These are phyloP conservation scores for Jordanella pulchra DNA, from an alignment of 2,797 vertebrate genomes.

Conservation along the genomic window DNA sequence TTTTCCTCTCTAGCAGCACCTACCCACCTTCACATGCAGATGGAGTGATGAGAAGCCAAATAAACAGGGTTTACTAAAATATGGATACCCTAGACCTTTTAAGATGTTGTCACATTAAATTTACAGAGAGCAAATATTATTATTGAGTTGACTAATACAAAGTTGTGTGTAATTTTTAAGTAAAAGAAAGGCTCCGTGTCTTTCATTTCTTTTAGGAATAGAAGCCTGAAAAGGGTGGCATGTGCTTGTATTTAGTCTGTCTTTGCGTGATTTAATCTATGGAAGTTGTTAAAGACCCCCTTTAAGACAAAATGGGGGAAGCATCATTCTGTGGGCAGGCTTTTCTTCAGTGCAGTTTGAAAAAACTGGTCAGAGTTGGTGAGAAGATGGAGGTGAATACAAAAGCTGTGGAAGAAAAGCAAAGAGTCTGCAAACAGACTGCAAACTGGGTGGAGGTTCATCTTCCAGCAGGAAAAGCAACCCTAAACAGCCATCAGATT, in stretches of 20 bases:
- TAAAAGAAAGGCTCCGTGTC: not conserved
- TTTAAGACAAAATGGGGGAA: not conserved
- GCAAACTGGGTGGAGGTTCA: not conserved
- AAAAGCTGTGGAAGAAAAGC: not conserved
- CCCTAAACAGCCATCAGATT: not conserved
- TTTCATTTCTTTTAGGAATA: not conserved
- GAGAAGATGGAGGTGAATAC: not conserved
- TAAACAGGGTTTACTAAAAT: conserved; percentile 12
- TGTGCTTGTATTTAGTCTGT: not conserved
- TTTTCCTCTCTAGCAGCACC: conserved; percentile 55
- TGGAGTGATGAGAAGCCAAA: conserved; percentile 40
- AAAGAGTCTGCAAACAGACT: not conserved
- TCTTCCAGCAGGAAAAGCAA: not conserved
- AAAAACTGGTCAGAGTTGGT: not conserved
- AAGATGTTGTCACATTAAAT: not conserved
- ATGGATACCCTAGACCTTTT: not conserved
- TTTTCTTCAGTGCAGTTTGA: not conserved
- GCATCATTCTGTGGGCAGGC: not conserved
- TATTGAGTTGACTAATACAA: not conserved
- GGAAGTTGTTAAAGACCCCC: not conserved
- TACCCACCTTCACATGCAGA: conserved; percentile 34
- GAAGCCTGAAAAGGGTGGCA: not conserved
- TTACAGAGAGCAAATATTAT: not conserved
- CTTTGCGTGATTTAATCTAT: not conserved
- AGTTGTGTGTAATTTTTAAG: not conserved